phyloP scores from a whole-genome alignment of 2,797 vertebrate genomes.

The Staurois parvus region DNA sequence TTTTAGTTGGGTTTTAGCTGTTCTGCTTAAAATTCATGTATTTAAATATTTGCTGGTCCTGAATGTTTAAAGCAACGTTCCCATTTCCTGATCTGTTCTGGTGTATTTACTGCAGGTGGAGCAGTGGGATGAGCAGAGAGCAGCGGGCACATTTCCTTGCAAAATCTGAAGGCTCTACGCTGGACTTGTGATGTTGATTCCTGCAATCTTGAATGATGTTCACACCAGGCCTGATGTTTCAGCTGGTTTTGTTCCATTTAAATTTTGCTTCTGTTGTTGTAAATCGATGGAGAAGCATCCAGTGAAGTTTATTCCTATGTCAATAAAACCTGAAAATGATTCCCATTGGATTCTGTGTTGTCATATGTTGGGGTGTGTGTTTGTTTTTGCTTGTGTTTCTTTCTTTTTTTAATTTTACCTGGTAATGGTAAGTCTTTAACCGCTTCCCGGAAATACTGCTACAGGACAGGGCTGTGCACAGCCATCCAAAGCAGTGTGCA shows the following conservation, averaged over 20 bases:
- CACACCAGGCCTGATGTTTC: background rate
- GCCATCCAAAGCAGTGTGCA: no score
- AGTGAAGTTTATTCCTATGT: slow-evolving; percentile 33
- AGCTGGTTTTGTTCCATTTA: background rate
- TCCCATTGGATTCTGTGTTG: no score
- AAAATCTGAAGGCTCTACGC: slow-evolving; percentile 16
- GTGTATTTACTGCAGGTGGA: slow-evolving; percentile 8
- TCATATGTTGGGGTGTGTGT: no score
- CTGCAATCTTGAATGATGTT: background rate
- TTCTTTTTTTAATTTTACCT: no score
- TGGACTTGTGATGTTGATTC: background rate
- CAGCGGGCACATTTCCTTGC: slow-evolving; percentile 7
- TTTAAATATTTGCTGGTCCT: no score
- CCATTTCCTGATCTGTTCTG: background rate
- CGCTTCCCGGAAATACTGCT: no score
- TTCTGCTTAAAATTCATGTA: no score
- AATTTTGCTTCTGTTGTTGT: background rate
- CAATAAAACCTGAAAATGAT: slow-evolving; percentile 30
- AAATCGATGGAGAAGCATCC: background rate
- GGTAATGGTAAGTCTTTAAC: no score
- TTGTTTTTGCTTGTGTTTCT: no score
- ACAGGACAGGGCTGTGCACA: no score
- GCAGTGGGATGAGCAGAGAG: slow-evolving; percentile 52
- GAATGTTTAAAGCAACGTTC: background rate
- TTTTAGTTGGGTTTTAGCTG: no score